Evolutionary conservation across 2,797 vertebrate genomes (phyloP).

Genomic region (Hydrophis major): DNA sequence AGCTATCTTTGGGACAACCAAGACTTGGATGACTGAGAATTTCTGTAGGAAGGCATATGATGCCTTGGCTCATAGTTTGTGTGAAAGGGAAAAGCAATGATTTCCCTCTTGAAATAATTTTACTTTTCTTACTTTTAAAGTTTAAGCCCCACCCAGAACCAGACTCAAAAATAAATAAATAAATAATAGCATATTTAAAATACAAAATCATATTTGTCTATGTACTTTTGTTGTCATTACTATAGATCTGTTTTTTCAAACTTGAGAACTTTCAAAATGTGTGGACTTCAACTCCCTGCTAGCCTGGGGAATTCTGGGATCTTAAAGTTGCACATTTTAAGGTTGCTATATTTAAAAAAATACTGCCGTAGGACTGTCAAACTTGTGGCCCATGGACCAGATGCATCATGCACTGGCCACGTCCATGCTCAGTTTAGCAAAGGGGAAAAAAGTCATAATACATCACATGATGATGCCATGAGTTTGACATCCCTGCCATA

Average conservation of each 20-base stretch:
- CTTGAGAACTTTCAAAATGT: not conserved
- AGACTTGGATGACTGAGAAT: no score
- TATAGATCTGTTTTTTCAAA: not conserved
- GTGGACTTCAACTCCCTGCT: not conserved
- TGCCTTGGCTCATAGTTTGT: not conserved
- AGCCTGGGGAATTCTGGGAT: not conserved
- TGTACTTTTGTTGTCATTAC: not conserved
- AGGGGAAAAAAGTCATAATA: no score
- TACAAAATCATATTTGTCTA: not conserved
- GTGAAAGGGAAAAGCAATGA: not conserved
- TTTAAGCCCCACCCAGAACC: not conserved
- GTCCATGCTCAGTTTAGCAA: no score
- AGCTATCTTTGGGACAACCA: no score
- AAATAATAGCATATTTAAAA: not conserved
- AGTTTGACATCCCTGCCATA: no score
- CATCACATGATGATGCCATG: no score
- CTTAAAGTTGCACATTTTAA: not conserved
- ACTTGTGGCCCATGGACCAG: fast-evolving
- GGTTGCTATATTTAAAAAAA: not conserved
- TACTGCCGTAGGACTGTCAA: not conserved
- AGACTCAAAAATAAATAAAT: not conserved
- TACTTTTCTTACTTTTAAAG: not conserved
- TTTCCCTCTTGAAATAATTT: not conserved
- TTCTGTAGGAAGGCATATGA: not conserved
- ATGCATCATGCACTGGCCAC: fast-evolving